Evolutionary conservation across 2,113 vertebrate genomes (phyloP).

Genomic region (Progne subis): DNA sequence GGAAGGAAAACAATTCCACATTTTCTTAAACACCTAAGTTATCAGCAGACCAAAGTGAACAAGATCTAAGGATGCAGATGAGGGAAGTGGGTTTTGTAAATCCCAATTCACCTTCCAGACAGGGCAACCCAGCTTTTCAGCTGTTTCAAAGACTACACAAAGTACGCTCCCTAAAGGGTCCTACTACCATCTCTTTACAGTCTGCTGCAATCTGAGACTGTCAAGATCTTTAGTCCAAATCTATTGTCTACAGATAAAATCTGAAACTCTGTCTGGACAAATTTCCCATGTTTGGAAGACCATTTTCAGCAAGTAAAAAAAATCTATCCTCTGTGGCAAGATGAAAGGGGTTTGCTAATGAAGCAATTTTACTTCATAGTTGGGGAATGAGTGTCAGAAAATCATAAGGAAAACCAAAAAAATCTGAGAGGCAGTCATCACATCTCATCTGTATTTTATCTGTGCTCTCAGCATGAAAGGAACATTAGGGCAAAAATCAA

Average conservation of each 20-base stretch:
- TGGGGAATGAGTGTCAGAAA: not conserved
- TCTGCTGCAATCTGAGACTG: not conserved
- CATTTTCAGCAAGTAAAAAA: not conserved
- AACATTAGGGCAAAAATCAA: not conserved
- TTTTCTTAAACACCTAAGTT: not conserved
- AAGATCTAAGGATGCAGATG: not conserved
- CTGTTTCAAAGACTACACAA: not conserved
- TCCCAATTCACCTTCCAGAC: not conserved
- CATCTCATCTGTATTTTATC: not conserved
- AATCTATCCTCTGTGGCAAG: not conserved
- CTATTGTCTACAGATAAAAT: not conserved
- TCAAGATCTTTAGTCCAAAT: not conserved
- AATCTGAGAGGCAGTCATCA: not conserved
- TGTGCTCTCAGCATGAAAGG: not conserved
- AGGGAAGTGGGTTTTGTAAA: not conserved
- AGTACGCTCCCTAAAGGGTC: not conserved
- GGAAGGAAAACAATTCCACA: not conserved
- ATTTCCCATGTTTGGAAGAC: not conserved
- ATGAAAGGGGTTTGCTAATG: not conserved
- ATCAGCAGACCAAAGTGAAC: not conserved
- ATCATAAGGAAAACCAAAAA: not conserved
- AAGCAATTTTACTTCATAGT: not conserved
- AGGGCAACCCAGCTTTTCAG: not conserved
- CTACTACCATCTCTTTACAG: not conserved
- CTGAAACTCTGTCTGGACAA: not conserved